Base-by-base conservation (phyloP, 2,113 vertebrate species). In the Sceloporus undulatus region DNA sequence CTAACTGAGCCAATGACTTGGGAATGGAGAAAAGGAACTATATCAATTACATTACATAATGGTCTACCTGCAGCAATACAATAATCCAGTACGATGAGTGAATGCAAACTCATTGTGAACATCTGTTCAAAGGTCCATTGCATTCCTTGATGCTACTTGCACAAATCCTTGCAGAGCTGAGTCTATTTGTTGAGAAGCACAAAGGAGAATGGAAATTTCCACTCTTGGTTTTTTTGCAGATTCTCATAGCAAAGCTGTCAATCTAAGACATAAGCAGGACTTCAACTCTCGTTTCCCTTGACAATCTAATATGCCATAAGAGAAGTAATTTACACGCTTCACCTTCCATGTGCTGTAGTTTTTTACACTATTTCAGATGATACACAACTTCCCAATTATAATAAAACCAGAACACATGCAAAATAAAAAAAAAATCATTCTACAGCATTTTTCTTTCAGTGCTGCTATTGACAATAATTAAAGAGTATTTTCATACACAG, bases 151-250 rank as follows among this genome's bases (percentile, higher is more conserved):
- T 16, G 77, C 38, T 86, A 71, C 80, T 86, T 88, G 73, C 76
- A 48, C 9, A 29, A 80, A 79, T 90, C 87, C 85, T 81, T 84
- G 73, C 59, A 89, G 79, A 71, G 91, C 0, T 29, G 56, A 14
- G 91, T 84, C 62, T 85, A 77, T 79, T 83, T 94, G 91, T 88
- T 66, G 2, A 5, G 25, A 91, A 73, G 9, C 68, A 87, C 1
- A 84, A 54, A 93, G 89, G 38, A 79, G 87, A 90, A 91, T 70
- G 90, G 91, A 93, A 94, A 91, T 89, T 94, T 93, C 87, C 89
- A 93, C 86, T 54, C 75, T 90, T 85, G 91, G 34, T 34, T 88
- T 84, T 59, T 92, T 90, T 52, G 73, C 42, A 76, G 79, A 81
- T 25, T 89, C 92, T 87, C 89, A 90, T 42, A 78, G 77, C 91